Conservation (phyloP, 2,113 vertebrate species). For the Pachypanchax playfairii region DNA sequence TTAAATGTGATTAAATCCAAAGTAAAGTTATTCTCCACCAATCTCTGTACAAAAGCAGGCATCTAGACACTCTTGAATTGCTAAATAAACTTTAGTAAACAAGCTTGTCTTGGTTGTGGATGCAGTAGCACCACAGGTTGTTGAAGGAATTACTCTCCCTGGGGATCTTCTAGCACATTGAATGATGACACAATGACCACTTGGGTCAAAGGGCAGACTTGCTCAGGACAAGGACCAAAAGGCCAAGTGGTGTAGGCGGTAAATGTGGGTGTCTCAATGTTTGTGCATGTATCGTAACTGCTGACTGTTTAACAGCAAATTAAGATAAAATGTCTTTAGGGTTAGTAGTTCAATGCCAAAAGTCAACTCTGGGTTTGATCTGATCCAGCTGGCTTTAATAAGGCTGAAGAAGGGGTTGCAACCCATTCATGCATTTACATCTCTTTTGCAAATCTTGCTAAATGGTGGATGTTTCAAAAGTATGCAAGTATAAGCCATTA, state of each 20-base stretch:
- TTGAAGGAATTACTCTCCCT: slow-evolving; percentile 26
- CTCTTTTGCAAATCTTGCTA: slow-evolving; percentile 1
- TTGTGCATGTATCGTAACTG: slow-evolving; percentile 42
- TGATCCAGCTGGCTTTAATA: slow-evolving; percentile 58
- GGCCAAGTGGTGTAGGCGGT: slow-evolving; percentile 52
- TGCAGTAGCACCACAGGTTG: slow-evolving; percentile 18
- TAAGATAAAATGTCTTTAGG: slow-evolving; percentile 46
- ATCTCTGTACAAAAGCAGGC: too few species aligned
- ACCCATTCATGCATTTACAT: slow-evolving; percentile 44
- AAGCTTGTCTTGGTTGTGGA: not conserved
- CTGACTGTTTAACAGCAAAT: slow-evolving; percentile 58
- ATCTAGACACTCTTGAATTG: too few species aligned
- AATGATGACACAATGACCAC: slow-evolving; percentile 63
- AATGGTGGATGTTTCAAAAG: not conserved
- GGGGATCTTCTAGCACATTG: slow-evolving; percentile 61
- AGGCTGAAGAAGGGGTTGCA: slow-evolving; percentile 25
- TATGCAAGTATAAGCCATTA: not conserved
- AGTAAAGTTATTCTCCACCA: too few species aligned
- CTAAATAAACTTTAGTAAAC: slow-evolving; percentile 1
- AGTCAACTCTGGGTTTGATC: slow-evolving; percentile 51
- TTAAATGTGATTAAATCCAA: too few species aligned
- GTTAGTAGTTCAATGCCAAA: slow-evolving; percentile 43
- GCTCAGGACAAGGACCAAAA: slow-evolving; percentile 52
- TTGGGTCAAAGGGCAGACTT: slow-evolving; percentile 63
- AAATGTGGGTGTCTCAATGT: slow-evolving; percentile 50